These are phyloP conservation scores for Agrypnia vestita DNA, from an alignment of 1,140 invertebrate genomes.

Conservation along the genomic window DNA sequence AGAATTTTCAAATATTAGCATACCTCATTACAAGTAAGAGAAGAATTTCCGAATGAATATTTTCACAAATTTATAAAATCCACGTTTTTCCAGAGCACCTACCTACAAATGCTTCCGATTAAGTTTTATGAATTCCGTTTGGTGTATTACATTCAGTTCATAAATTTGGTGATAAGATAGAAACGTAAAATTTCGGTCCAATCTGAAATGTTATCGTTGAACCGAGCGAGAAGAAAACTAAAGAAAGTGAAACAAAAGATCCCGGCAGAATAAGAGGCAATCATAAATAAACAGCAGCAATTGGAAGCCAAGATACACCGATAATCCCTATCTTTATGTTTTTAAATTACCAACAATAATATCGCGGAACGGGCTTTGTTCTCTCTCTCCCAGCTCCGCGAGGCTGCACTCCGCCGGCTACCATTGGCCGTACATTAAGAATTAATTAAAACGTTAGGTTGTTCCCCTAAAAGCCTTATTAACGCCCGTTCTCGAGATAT, in stretches of 20 bases:
- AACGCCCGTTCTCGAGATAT: conserved; percentile 55
- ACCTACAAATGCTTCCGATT: no score
- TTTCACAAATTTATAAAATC: no score
- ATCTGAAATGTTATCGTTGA: conserved; percentile 15
- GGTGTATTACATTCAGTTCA: background rate
- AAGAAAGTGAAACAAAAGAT: conserved; percentile 24
- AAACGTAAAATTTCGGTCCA: background rate
- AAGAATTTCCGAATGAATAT: no score
- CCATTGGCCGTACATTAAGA: conserved; percentile 58
- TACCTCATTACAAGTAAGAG: no score
- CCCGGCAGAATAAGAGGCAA: background rate
- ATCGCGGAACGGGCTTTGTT: conserved; percentile 18
- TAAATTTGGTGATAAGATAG: conserved; percentile 11
- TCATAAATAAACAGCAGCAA: conserved; percentile 23
- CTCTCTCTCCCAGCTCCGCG: background rate
- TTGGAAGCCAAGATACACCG: conserved; percentile 28
- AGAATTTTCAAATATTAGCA: no score
- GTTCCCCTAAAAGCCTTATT: conserved; percentile 60
- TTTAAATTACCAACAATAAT: conserved; percentile 33
- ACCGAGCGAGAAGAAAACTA: conserved; percentile 11
- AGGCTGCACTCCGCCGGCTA: conserved; percentile 25
- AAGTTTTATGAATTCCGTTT: no score
- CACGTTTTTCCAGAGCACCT: no score
- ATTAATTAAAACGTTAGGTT: conserved; percentile 60
- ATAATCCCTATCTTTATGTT: conserved; percentile 36